Evolutionary conservation across 2,113 vertebrate species (phyloP).

Genomic region (Narcine bancroftii): DNA sequence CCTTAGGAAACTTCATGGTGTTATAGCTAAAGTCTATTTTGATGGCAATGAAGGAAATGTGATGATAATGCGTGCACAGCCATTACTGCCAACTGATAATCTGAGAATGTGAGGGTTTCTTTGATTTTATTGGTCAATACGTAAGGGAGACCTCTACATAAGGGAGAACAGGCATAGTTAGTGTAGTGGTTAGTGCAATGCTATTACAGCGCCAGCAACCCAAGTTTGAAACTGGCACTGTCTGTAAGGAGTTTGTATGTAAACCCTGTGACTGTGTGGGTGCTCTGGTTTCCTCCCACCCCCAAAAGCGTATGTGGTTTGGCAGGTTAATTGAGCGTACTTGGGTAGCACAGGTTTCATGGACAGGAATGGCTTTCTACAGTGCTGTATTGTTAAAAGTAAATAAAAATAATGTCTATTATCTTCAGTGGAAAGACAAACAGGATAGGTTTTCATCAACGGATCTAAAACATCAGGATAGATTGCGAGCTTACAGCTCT

Average conservation of each 20-base stretch:
- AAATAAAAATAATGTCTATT: background rate
- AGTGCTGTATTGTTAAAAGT: no score
- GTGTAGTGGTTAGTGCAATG: no score
- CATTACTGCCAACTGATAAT: background rate
- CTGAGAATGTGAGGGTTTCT: background rate
- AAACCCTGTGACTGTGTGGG: no score
- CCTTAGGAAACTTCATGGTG: background rate
- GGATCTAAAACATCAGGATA: background rate
- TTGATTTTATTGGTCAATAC: background rate
- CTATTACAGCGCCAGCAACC: no score
- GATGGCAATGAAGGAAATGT: background rate
- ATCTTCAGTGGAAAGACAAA: background rate
- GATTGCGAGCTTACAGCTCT: background rate
- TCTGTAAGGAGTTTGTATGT: no score
- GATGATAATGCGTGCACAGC: background rate
- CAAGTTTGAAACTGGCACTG: no score
- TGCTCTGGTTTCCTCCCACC: no score
- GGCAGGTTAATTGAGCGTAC: no score
- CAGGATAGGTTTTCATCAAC: background rate
- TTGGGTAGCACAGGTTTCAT: no score
- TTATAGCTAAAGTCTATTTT: background rate
- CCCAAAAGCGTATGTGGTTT: no score
- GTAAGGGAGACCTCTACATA: background rate
- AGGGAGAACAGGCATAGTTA: no score
- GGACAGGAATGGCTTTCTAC: no score